Base-by-base conservation (phyloP, 2,888 invertebrate genomes). In the Dicycla oo region DNA sequence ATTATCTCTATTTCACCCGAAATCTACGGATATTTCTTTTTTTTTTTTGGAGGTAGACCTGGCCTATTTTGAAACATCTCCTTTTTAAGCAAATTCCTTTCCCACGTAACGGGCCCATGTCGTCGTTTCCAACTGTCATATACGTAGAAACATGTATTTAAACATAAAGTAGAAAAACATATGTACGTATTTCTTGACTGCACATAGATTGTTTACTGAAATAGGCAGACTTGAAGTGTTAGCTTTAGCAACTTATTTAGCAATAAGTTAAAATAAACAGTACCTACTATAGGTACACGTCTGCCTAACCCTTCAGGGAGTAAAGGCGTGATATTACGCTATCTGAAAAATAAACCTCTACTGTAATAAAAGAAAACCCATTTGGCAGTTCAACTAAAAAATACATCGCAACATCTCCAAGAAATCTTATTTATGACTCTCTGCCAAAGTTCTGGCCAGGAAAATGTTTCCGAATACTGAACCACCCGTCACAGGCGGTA, bases 381-480 rank as follows among this genome's bases (percentile, higher is more conserved):
- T 77, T 78, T 49, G 56, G 72, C 43, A 45, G 20, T 57, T 49
- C 20, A 45, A 69, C 13, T 78, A 45, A 38, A 62, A 75, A 75
- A 23, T 38, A 72, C 43, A 72, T 51, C 30, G 23, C 30, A 72
- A 66, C 34, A 60, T 58, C 70, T 60, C n/a, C n/a, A 77, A 70
- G 53, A 75, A 71, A 82, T 75, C 73, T 86, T 87, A 90, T 91
- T 90, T 88, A 89, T 88, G 84, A 81, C 64, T 73, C 69, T 73
- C 74, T 88, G 85, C 82, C 85, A 87, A 88, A 88, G 77, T 82
- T 86, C 82, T 75, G 75, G 82, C 78, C 71, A 86, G 89, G 90
- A 90, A 91, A 90, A 91, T 90, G 84, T 86, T 87, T 87, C 82
- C 81, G 70, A 86, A 87, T 87, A 85, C 82, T 81, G 83, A 86